phyloP scores from a whole-genome alignment of 1,140 invertebrate genomes.

The Eupristina koningsbergeri region DNA sequence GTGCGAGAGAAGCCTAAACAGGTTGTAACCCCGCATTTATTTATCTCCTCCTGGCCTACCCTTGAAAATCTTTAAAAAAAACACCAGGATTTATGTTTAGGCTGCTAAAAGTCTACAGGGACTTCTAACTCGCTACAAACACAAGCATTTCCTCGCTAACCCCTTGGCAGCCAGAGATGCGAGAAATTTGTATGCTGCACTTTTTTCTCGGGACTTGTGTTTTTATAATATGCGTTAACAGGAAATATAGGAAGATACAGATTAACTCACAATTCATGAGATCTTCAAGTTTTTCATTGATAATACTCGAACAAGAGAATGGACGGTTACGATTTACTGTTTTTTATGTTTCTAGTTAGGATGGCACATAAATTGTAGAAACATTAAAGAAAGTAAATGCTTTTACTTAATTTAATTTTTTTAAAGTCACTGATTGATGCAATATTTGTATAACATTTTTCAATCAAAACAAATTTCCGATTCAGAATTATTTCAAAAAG shows the following conservation, averaged over 20 bases:
- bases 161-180: not conserved
- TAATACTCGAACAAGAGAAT: not conserved
- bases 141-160: not conserved
- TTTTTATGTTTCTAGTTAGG: not conserved
- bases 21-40: conserved; percentile 25
- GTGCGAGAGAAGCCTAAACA: conserved; percentile 16
- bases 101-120: not conserved
- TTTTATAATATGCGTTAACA: conserved; percentile 28
- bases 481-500: too few relatives aligned
- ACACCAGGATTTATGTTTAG: too few relatives aligned
- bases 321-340: not conserved
- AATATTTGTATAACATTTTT: too few relatives aligned
- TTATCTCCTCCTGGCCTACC: not conserved
- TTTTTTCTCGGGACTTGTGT: not conserved
- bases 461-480: too few relatives aligned
- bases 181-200: not conserved
- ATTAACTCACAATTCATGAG: not conserved
- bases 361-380: not conserved
- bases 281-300: not conserved
- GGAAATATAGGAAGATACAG: conserved; percentile 18
- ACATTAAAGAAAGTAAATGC: not conserved
- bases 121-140: not conserved
- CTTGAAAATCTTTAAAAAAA: not conserved
- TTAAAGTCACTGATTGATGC: too few relatives aligned
- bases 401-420: not conserved